Conservation (phyloP, 1,140 invertebrate genomes). For the Drosophila tsacasi region DNA sequence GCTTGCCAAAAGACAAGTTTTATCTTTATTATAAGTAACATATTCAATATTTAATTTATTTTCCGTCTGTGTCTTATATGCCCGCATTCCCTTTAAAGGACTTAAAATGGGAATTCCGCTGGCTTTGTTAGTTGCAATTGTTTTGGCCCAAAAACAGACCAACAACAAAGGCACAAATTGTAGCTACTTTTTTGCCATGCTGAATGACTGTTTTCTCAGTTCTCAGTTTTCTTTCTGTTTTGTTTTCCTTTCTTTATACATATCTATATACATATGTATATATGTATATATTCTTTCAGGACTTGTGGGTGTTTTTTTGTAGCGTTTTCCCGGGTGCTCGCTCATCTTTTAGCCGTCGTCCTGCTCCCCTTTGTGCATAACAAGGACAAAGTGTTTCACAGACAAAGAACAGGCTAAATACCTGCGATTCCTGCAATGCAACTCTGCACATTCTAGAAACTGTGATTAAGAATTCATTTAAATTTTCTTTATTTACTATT, state of each 20-base stretch:
- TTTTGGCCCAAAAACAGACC: slow-evolving; percentile 37
- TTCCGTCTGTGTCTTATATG: neutral
- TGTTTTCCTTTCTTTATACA: neutral
- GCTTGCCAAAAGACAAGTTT: neutral
- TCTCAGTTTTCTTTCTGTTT: slow-evolving; percentile 3
- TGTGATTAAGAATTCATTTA: neutral
- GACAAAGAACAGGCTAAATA: slow-evolving; percentile 5
- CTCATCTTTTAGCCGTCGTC: slow-evolving; percentile 30
- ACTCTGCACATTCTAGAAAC: neutral
- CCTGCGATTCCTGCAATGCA: neutral
- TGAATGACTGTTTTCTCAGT: slow-evolving; percentile 34
- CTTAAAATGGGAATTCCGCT: slow-evolving; percentile 26
- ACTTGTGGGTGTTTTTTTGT: slow-evolving; percentile 5
- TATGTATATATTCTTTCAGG: slow-evolving; percentile 1
- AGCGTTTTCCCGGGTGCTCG: slow-evolving; percentile 20
- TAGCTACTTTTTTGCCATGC: slow-evolving; percentile 46
- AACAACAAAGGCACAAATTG: slow-evolving; percentile 39
- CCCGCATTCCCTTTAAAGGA: neutral
- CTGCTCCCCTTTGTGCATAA: slow-evolving; percentile 25
- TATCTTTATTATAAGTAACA: too few relatives aligned
- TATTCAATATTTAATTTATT: neutral
- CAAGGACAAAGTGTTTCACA: slow-evolving; percentile 32
- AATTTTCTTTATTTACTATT: neutral
- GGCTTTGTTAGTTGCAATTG: slow-evolving; percentile 58
- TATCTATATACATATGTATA: too few relatives aligned